Evolutionary conservation across 1,140 invertebrate genomes (phyloP).

Genomic region (Patella vulgata): DNA sequence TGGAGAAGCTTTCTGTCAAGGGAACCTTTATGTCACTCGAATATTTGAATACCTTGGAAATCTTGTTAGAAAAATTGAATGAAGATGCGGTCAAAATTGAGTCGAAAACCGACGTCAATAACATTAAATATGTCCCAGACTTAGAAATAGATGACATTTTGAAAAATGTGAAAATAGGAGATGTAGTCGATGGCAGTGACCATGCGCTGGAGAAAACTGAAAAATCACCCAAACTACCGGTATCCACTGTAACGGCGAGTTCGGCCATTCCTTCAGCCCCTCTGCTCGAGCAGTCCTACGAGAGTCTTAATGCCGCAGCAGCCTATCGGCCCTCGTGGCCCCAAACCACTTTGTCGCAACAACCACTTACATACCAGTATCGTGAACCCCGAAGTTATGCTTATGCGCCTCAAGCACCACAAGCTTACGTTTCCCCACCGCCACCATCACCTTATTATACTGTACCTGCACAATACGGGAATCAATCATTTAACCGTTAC

Average conservation of each 20-base stretch:
- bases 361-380: conserved; percentile 1
- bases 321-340: not conserved
- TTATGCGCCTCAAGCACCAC: conserved; percentile 4
- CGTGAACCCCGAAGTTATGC: not conserved
- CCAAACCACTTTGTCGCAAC: not conserved
- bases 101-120: not conserved
- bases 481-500: too few species aligned
- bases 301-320: not conserved
- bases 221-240: not conserved
- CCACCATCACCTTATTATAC: too few species aligned
- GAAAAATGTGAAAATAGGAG: conserved; percentile 1
- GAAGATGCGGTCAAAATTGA: not conserved
- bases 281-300: not conserved
- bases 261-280: not conserved
- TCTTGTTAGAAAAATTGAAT: conserved; percentile 5
- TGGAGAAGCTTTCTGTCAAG: conserved; percentile 6
- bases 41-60: conserved; percentile 1
- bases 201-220: not conserved
- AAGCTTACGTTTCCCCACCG: too few species aligned
- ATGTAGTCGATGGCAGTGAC: not conserved
- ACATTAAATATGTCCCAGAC: not conserved
- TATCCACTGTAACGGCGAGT: too few species aligned
- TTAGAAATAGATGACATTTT: conserved; percentile 4
- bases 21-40: conserved; percentile 5
- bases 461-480: too few species aligned